Evolutionary conservation across 1,140 invertebrate genomes (phyloP), one percentile per base, ranked within the genome.

Genomic region (Brachionus plicatilis): DNA sequence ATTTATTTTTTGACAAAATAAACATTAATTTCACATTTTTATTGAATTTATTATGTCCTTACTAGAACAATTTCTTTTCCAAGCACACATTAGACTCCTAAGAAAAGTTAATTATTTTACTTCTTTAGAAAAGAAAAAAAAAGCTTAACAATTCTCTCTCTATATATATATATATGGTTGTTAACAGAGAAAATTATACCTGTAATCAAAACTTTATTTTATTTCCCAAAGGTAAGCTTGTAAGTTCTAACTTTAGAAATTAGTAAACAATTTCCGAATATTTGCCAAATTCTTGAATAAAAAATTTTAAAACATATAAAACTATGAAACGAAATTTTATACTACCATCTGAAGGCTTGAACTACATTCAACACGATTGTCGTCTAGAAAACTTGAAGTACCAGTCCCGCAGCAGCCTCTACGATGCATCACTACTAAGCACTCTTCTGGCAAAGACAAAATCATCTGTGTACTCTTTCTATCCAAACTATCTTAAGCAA

Each of bases 311-410:
- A 60, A 65, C n/a, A 0, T 33, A 82, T 33, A 65, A 65, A 65
- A 80, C n/a, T 47, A 82, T 82, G 53, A 82, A 66, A 60, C 79
- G 65, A 47, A 47, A 60, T 43, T 82, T 45, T 82, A 82, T 82
- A 68, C 27, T 82, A 27, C 79, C 79, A 65, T 82, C 79, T 11
- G 79, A 82, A 82, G 53, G 53, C 8, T 68, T 65, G 24, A 60
- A 82, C 37, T 82, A 68, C n/a, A 27, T 41, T n/a, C 79, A 82
- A 14, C 79, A 82, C 27, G 79, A 82, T 68, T 82, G 79, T 65
- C 50, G 79, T 14, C 53, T 47, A 37, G 53, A 65, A 65, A 47
- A 20, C 11, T 27, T 82, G 41, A 82, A 82, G 43, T 82, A 82
- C 41, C 53, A 65, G 60, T 82, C 65, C 14, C 20, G 79, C 8